These are phyloP conservation scores for Diacarnus erythraeanus DNA, from an alignment of 37 sponge, comb jelly and placozoan genomes.

Conservation along the genomic window DNA sequence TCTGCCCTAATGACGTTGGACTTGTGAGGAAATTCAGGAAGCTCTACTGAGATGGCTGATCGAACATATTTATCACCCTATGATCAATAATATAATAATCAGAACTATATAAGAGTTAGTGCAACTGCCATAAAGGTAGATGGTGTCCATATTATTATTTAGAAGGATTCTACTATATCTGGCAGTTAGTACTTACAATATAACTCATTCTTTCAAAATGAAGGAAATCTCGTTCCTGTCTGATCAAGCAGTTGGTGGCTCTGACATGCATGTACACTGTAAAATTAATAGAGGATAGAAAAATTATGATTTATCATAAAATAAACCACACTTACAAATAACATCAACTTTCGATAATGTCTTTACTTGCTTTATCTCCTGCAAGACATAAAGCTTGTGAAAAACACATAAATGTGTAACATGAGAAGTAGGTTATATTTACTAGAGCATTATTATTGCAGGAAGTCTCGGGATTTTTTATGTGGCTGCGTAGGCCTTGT, in stretches of 20 bases:
- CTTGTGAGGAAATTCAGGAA: constrained; percentile 33
- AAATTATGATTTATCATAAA: too few species aligned
- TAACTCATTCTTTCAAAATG: constrained; percentile 31
- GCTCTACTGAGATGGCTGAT: constrained; percentile 56
- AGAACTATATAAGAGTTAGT: background rate
- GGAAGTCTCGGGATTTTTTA: too few species aligned
- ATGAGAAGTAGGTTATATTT: background rate
- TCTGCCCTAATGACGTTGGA: constrained; percentile 42
- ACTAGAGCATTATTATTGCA: too few species aligned
- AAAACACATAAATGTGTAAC: background rate
- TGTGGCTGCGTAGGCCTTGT: too few species aligned
- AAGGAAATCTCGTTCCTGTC: constrained; percentile 35
- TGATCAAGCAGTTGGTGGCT: constrained; percentile 51
- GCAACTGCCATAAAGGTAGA: too few species aligned
- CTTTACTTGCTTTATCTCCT: constrained; percentile 11
- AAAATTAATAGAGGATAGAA: background rate
- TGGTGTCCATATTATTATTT: too few species aligned
- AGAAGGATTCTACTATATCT: too few species aligned
- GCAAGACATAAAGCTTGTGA: background rate
- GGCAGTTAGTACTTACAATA: constrained; percentile 24
- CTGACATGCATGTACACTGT: constrained; percentile 38
- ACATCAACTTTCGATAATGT: constrained; percentile 11
- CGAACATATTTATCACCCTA: constrained; percentile 65
- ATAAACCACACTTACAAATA: constrained; percentile 22
- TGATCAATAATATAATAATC: background rate